phyloP scores from a whole-genome alignment of 2,113 vertebrate species.

The Oryzias melastigma region DNA sequence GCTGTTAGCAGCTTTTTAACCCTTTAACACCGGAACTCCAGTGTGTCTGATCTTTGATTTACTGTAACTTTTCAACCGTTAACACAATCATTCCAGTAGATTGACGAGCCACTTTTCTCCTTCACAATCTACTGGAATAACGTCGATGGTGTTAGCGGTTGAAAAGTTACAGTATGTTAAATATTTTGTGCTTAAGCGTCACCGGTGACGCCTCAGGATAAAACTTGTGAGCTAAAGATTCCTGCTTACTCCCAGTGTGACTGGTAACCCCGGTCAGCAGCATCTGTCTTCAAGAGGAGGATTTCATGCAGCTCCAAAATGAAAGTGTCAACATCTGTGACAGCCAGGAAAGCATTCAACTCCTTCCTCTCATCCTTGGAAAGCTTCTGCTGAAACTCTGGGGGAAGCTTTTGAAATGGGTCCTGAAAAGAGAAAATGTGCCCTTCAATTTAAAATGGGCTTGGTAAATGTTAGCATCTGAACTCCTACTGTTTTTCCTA shows the following conservation, averaged over 20 bases:
- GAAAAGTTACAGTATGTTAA: too few relatives aligned
- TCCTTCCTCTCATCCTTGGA: slow-evolving; percentile 31
- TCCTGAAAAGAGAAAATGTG: slow-evolving; percentile 45
- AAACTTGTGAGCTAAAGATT: too few relatives aligned
- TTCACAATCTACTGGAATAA: too few relatives aligned
- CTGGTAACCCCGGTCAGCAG: slow-evolving; percentile 31
- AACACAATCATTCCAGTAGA: too few relatives aligned
- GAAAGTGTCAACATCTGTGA: slow-evolving; percentile 64
- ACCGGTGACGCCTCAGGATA: too few relatives aligned
- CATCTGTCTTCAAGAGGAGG: slow-evolving; percentile 71
- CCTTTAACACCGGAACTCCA: too few relatives aligned
- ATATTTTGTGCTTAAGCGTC: too few relatives aligned
- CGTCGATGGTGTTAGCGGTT: too few relatives aligned
- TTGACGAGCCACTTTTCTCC: too few relatives aligned
- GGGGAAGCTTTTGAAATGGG: slow-evolving; percentile 60
- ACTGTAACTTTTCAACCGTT: too few relatives aligned
- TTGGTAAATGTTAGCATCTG: background rate
- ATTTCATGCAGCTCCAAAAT: slow-evolving; percentile 75
- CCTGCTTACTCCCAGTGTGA: slow-evolving; percentile 65
- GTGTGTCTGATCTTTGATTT: too few relatives aligned
- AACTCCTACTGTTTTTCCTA: background rate
- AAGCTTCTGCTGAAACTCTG: slow-evolving; percentile 57
- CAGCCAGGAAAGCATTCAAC: slow-evolving; percentile 59
- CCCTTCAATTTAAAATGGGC: accelerated
- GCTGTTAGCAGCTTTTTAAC: too few relatives aligned